Conservation (phyloP, 2,888 invertebrate species). For the Ichneumoninae sp. region DNA sequence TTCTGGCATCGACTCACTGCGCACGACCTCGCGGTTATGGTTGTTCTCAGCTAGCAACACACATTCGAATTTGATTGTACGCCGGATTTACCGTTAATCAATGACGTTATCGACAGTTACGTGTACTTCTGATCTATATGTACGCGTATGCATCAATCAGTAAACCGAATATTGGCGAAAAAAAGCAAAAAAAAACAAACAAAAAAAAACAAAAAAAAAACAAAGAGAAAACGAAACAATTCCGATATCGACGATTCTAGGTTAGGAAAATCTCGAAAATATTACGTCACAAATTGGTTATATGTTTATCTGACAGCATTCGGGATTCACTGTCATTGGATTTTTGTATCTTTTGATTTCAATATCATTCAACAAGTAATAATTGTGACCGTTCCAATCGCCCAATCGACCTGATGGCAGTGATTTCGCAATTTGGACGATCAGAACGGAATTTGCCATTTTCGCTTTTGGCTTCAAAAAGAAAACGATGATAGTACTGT, state of each 20-base stretch:
- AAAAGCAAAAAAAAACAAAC: conserved; percentile 34
- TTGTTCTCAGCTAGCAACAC: conserved; percentile 28
- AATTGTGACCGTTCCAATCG: not conserved
- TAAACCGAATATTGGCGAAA: not conserved
- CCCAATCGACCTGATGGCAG: not conserved
- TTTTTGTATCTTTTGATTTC: not conserved
- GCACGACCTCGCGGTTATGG: conserved; percentile 28
- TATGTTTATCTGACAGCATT: not conserved
- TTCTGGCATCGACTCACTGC: conserved; percentile 15
- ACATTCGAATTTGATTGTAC: conserved; percentile 47
- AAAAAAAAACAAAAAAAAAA: conserved; percentile 24
- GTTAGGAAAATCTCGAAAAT: conserved; percentile 33
- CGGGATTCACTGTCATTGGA: not conserved
- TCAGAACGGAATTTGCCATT: not conserved
- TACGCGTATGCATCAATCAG: not conserved
- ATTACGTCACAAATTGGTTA: conserved; percentile 1
- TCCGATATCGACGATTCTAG: conserved; percentile 27
- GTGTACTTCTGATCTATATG: not conserved
- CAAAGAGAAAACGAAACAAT: conserved; percentile 19
- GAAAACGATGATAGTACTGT: not conserved
- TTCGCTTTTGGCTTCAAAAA: not conserved
- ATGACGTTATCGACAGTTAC: not conserved
- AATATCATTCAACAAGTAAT: not conserved
- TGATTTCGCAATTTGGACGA: not conserved
- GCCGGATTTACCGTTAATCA: conserved; percentile 13